Base-by-base conservation (phyloP, 2,113 vertebrate genomes). In the Monopterus albus region DNA sequence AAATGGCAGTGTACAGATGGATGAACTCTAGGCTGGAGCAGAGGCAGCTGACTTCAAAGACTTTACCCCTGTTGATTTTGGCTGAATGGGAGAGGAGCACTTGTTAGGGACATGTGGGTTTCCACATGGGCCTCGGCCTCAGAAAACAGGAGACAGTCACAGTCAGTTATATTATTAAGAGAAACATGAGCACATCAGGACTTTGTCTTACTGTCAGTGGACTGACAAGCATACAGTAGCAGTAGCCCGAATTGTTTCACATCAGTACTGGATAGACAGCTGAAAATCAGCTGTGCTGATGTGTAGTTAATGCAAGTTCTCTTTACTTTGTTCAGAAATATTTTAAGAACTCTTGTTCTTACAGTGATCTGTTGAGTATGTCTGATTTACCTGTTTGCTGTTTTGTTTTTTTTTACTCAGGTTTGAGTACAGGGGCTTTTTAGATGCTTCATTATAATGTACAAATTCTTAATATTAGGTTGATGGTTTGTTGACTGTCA, bases 11-110 rank as follows among this genome's bases (percentile, higher is more conserved):
- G 35, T 51, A 23, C 43, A 71, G 64, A 69, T 36, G 60, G 42
- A n/a, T 10, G 9, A 47, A 31, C 53, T 2, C 4, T 14, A 60
- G 60, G 55, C 50, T n/a, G 3, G 21, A 67, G 60, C 36, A 12
- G 15, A 52, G 43, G 31, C 25, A 26, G 12, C 56, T 23, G 21
- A 40, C 62, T 69, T 73, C 51, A 64, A 58, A 77, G 36, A 6
- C 50, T 23, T 46, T 49, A 45, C 21, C n/a, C 46, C 43, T 51
- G 69, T 18, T 63, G 62, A 35, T 57, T 59, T 40, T 63, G 60
- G 39, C 31, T 25, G 35, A 20, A 42, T 7, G 6, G 36, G 35
- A 51, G 42, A 29, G 8, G 23, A 67, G 56, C n/a, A 29, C 67
- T 51, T 67, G 61, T 35, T 72, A 26, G 35, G 3, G 9, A 60